These are phyloP conservation scores for Batillaria attramentaria DNA, from an alignment of 1,140 invertebrate genomes.

Conservation along the genomic window DNA sequence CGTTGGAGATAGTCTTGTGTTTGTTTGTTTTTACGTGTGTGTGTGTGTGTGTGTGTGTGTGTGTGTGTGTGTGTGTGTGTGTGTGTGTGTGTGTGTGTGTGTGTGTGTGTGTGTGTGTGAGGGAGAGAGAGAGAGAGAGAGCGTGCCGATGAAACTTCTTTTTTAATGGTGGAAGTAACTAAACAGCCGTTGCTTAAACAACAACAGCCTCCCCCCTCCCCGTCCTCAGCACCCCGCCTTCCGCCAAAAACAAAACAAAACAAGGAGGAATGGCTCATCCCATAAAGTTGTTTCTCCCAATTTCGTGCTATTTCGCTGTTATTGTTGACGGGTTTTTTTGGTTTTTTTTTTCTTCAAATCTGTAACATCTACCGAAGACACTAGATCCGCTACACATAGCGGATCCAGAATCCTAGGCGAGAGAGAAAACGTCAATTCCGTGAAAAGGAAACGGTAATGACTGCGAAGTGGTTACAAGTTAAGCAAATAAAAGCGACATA, in stretches of 20 bases:
- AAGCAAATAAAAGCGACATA: no score
- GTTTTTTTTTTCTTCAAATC: no score
- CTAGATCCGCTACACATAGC: no score
- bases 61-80: conserved; percentile 4
- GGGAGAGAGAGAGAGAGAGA: background rate
- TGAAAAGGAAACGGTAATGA: no score
- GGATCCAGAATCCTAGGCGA: background rate
- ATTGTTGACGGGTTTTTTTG: no score
- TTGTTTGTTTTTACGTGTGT: background rate
- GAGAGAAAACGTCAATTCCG: background rate
- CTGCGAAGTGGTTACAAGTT: no score
- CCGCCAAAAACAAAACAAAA: no score
- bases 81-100: background rate
- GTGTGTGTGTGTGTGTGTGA: background rate
- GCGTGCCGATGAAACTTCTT: background rate
- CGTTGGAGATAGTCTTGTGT: background rate
- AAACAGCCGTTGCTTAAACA: background rate
- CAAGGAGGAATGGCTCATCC: no score
- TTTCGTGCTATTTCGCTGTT: no score
- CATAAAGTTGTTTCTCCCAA: no score
- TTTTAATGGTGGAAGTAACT: background rate
- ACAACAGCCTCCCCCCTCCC: background rate
- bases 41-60: background rate
- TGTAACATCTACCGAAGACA: no score
- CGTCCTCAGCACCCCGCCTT: background rate